phyloP scores from a whole-genome alignment of 2,113 vertebrate genomes.

The Oophaga pumilio region DNA sequence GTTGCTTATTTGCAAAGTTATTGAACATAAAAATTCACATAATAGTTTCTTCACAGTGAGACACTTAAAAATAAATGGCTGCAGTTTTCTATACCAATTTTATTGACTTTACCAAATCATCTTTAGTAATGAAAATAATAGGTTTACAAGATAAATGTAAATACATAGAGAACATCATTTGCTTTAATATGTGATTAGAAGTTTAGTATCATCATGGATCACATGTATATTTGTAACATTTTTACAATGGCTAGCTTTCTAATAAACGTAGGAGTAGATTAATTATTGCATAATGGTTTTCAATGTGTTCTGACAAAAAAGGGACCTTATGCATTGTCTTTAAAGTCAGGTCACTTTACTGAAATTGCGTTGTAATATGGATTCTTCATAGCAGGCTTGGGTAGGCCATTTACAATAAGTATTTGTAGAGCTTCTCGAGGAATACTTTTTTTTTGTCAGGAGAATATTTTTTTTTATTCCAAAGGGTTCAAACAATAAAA shows the following conservation, averaged over 20 bases:
- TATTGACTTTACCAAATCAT: conserved; percentile 44
- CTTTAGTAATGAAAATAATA: conserved; percentile 24
- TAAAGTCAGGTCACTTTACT: not conserved
- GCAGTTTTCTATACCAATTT: conserved; percentile 15
- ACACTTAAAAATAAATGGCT: conserved; percentile 26
- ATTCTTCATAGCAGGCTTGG: not conserved
- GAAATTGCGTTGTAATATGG: not conserved
- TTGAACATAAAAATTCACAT: conserved; percentile 21
- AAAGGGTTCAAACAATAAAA: too few species aligned
- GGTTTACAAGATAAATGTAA: conserved; percentile 29
- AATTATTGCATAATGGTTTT: not conserved
- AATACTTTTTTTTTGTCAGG: too few species aligned
- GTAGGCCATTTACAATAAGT: not conserved
- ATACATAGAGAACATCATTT: conserved; percentile 21
- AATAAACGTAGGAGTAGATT: not conserved
- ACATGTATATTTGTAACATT: conserved; percentile 22
- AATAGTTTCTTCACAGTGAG: conserved; percentile 25
- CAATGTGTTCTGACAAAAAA: not conserved
- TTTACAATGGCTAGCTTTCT: conserved; percentile 15
- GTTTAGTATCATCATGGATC: conserved; percentile 35
- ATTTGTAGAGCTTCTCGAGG: too few species aligned
- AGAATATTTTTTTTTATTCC: too few species aligned
- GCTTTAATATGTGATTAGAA: conserved; percentile 29
- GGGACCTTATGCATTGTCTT: not conserved
- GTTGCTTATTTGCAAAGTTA: conserved; percentile 29